Evolutionary conservation across 1,140 invertebrate species (phyloP).

Genomic region (Dendroctonus ponderosae): DNA sequence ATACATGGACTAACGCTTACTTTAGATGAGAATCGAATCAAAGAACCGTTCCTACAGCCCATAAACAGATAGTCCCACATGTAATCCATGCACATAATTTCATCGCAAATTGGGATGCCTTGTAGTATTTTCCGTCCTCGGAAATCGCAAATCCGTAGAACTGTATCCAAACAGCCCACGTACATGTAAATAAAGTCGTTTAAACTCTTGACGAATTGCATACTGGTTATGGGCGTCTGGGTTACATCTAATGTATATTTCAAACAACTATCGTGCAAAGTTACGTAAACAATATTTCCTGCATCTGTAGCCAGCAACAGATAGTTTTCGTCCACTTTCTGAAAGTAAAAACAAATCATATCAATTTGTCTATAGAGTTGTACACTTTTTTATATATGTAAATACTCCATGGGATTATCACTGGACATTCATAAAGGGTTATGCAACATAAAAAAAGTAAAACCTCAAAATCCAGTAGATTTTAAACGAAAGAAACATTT

Average conservation of each 20-base stretch:
- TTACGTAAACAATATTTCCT: constrained; percentile 26
- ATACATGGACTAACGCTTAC: constrained; percentile 41
- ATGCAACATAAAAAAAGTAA: too few species aligned
- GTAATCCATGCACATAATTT: constrained; percentile 57
- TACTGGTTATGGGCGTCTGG: constrained; percentile 15
- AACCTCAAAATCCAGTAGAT: too few species aligned
- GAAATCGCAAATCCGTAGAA: too few species aligned
- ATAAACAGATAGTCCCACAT: constrained; percentile 56
- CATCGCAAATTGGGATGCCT: constrained; percentile 41
- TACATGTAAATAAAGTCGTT: constrained; percentile 2
- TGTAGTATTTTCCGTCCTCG: too few species aligned
- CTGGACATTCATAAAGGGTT: too few species aligned
- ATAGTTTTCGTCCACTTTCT: constrained; percentile 22
- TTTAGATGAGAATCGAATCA: constrained; percentile 54
- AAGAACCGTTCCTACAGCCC: constrained; percentile 54
- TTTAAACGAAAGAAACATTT: too few species aligned
- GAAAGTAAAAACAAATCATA: neutral
- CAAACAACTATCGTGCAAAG: constrained; percentile 14
- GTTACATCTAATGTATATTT: constrained; percentile 24
- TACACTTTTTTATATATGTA: too few species aligned
- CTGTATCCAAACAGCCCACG: too few species aligned
- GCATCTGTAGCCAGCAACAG: constrained; percentile 26
- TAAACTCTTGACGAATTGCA: constrained; percentile 10
- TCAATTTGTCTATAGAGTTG: too few species aligned
- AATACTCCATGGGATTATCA: too few species aligned